phyloP scores from a whole-genome alignment of 2,113 vertebrate species.

The Danio rerio region DNA sequence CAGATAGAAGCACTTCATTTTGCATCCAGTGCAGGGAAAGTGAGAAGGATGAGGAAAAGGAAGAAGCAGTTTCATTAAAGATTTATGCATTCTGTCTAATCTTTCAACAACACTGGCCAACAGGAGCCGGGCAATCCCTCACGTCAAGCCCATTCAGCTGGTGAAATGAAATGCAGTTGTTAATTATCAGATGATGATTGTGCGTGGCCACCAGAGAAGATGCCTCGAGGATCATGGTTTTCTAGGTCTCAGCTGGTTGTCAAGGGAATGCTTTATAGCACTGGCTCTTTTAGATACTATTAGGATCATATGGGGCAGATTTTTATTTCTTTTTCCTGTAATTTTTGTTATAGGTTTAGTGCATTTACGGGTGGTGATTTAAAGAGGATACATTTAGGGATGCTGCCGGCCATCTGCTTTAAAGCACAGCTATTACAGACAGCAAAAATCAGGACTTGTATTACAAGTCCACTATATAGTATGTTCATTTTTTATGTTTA shows the following conservation, averaged over 20 bases:
- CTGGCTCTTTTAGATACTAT: not conserved
- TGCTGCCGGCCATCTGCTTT: not conserved
- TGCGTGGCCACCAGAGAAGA: conserved; percentile 11
- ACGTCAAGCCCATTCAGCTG: conserved; percentile 27
- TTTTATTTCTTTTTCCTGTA: not conserved
- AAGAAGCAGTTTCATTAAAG: conserved; percentile 51
- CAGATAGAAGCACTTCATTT: not conserved
- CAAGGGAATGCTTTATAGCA: not conserved
- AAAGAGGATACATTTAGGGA: not conserved
- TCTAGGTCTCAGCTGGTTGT: not conserved
- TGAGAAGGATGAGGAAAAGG: not conserved
- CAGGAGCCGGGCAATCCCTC: conserved; percentile 34
- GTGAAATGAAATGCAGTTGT: conserved; percentile 1
- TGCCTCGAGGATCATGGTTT: not conserved
- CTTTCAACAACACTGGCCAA: conserved; percentile 47
- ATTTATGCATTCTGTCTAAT: conserved; percentile 72
- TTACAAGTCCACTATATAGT: not conserved
- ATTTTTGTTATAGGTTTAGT: not conserved
- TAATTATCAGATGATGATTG: conserved; percentile 3
- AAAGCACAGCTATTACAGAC: not conserved
- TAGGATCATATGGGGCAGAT: not conserved
- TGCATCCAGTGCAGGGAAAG: not conserved
- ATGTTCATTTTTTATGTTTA: no score
- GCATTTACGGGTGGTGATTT: not conserved
- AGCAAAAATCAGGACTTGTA: not conserved